phyloP scores from a whole-genome alignment of 1,140 invertebrate genomes.

The Mycetomoellerius zeteki region DNA sequence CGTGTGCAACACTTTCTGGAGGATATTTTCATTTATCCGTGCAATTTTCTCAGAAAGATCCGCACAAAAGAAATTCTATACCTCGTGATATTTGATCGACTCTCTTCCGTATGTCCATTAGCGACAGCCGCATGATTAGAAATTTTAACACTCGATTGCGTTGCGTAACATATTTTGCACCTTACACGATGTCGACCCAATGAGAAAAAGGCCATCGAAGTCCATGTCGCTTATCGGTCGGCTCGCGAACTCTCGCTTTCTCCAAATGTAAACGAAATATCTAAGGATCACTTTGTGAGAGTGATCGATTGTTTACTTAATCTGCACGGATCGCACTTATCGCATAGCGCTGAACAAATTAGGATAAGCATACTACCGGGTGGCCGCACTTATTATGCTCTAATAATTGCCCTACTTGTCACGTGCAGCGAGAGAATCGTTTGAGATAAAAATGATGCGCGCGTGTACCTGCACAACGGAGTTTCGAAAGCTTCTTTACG shows the following conservation, averaged over 20 bases:
- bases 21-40: not conserved
- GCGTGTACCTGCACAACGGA: not conserved
- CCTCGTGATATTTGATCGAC: not conserved
- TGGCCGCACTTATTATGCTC: conserved; percentile 40
- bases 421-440: conserved; percentile 1
- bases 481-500: conserved; percentile 12
- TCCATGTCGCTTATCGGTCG: conserved; percentile 9
- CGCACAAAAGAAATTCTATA: not conserved
- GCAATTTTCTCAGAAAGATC: not conserved
- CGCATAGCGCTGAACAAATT: not conserved
- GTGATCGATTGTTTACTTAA: conserved; percentile 56
- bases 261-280: conserved; percentile 70
- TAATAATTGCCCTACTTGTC: conserved; percentile 45
- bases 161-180: conserved; percentile 68
- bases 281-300: conserved; percentile 6
- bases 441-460: not conserved
- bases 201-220: conserved; percentile 43
- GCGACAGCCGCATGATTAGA: conserved; percentile 41
- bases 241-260: conserved; percentile 65
- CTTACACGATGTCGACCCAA: conserved; percentile 1
- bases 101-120: conserved; percentile 39
- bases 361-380: not conserved
- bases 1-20: not conserved
- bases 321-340: not conserved
- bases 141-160: conserved; percentile 42